Conservation (phyloP, 2,888 invertebrate genomes). For the Sesia bembeciformis region DNA sequence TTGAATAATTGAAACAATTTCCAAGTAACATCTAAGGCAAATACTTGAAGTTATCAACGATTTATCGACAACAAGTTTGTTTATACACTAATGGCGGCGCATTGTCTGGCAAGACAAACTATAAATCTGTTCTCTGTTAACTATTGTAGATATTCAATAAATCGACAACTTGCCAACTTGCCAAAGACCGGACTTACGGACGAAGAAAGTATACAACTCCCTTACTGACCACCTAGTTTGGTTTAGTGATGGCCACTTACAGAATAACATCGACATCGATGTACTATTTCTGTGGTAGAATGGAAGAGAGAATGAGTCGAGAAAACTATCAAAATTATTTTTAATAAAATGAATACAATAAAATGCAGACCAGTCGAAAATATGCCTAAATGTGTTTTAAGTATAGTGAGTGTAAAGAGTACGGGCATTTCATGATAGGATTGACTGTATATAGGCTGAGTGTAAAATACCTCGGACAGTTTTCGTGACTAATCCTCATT, state of each 20-base stretch:
- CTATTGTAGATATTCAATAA: constrained; percentile 44
- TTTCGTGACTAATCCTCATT: no score
- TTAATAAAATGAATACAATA: no score
- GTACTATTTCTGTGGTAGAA: no score
- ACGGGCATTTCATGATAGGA: no score
- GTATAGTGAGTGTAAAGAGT: no score
- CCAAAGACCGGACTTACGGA: constrained; percentile 66
- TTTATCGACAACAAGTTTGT: constrained; percentile 12
- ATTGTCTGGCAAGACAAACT: constrained; percentile 55
- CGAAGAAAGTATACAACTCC: constrained; percentile 66
- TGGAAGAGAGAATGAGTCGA: no score
- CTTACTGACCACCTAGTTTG: constrained; percentile 26
- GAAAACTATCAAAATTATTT: no score
- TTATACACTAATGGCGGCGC: constrained; percentile 14
- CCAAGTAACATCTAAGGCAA: constrained; percentile 18
- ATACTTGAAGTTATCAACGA: constrained; percentile 14
- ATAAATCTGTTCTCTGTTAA: constrained; percentile 22
- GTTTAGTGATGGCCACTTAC: neutral
- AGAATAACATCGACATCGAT: neutral
- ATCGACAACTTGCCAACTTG: constrained; percentile 62
- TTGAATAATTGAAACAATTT: constrained; percentile 2
- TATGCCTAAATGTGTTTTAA: no score
- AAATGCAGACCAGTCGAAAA: no score
- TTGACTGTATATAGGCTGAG: no score
- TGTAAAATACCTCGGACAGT: no score